A percentile compares a stretch with the other conserved stretches of the same genome.
These are phyloP conservation scores for Gnathonemus longibarbis DNA, from an alignment of 2,113 vertebrate species.

Conservation along the genomic window DNA sequence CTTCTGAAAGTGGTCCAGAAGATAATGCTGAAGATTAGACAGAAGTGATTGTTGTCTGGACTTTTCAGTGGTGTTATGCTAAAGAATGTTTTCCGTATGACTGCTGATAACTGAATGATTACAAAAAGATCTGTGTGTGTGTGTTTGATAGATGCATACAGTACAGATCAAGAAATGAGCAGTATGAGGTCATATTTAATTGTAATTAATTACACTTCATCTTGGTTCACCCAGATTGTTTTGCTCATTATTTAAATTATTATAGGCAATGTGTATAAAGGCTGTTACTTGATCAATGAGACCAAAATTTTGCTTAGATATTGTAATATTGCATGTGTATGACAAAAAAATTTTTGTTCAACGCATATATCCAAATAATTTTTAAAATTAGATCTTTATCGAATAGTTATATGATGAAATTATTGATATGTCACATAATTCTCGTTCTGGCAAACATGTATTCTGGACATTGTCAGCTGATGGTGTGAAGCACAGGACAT, in stretches of 20 bases:
- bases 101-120: conserved; percentile 32
- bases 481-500: neutral
- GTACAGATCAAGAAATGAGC: neutral
- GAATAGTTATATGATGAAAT: neutral
- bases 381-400: neutral
- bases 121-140: neutral
- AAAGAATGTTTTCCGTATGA: conserved; percentile 39
- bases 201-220: neutral
- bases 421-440: neutral
- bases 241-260: neutral
- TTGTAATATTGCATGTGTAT: neutral
- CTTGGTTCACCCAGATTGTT: neutral
- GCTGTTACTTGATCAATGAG: neutral
- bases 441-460: neutral
- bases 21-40: conserved; percentile 49
- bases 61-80: conserved; percentile 38
- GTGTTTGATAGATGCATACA: neutral
- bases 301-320: neutral
- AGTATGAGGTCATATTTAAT: neutral
- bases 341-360: neutral
- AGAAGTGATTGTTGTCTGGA: conserved; percentile 32
- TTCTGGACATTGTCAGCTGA: too few relatives aligned
- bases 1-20: conserved; percentile 30
- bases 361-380: neutral
- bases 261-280: neutral